Evolutionary conservation across 2,888 invertebrate species (phyloP).

Genomic region (Sarcophaga carnaria): DNA sequence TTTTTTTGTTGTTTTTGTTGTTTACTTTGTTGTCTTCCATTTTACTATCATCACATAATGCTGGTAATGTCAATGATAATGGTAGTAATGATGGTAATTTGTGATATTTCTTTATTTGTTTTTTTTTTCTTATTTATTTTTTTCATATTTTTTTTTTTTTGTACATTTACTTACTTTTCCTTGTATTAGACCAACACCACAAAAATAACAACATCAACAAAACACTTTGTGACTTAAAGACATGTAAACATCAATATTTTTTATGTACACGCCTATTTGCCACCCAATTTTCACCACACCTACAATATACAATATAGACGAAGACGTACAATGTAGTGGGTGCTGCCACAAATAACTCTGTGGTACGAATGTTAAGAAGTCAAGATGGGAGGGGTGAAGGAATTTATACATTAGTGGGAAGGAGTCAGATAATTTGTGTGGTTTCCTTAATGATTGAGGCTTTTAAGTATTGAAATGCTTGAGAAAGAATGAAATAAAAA

Average conservation of each 20-base stretch:
- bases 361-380: neutral
- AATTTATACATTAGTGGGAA: neutral
- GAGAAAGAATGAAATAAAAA: constrained; percentile 25
- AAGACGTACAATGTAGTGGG: constrained; percentile 16
- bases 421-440: constrained; percentile 60
- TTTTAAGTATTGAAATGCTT: constrained; percentile 57
- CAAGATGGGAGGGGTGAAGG: neutral
- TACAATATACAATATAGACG: constrained; percentile 30
- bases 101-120: constrained; percentile 54
- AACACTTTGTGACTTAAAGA: constrained; percentile 24
- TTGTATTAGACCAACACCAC: constrained; percentile 47
- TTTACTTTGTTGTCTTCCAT: neutral
- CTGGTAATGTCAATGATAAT: constrained; percentile 68
- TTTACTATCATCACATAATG: constrained; percentile 60
- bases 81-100: constrained; percentile 67
- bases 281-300: constrained; percentile 42
- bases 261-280: constrained; percentile 48
- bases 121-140: neutral
- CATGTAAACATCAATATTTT: constrained; percentile 20
- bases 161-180: neutral
- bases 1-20: neutral
- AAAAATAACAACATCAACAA: constrained; percentile 39
- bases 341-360: neutral
- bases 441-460: constrained; percentile 66
- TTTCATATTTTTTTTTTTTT: neutral